phyloP scores from a whole-genome alignment of 53 echinoderm and acorn worm genomes.

The Henricia sp. region DNA sequence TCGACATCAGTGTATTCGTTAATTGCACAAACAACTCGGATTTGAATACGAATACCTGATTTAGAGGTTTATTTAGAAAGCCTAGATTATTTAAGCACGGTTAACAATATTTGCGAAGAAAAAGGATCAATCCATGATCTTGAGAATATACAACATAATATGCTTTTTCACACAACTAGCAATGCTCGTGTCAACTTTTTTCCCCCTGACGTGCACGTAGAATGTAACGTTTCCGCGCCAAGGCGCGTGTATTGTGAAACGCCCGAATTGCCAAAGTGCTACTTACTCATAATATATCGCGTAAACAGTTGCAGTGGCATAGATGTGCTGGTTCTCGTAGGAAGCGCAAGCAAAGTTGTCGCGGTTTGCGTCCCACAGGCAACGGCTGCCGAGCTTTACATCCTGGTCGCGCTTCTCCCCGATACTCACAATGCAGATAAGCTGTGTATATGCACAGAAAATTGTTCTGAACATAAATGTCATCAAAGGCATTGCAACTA shows the following conservation, averaged over 20 bases:
- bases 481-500: too few species aligned
- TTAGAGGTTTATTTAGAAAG: neutral
- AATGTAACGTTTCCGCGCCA: neutral
- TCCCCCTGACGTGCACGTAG: too few species aligned
- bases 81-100: too few species aligned
- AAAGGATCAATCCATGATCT: neutral
- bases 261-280: neutral
- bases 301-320: conserved; percentile 89
- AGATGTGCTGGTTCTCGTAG: conserved; percentile 84
- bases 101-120: too few species aligned
- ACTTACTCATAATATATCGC: conserved; percentile 92
- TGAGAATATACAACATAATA: neutral
- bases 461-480: too few species aligned
- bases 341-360: conserved; percentile 90
- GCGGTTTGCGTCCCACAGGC: conserved; percentile 89
- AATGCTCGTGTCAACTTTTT: too few species aligned
- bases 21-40: too few species aligned
- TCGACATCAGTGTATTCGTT: too few species aligned
- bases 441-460: too few species aligned
- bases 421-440: conserved; percentile 87
- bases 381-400: conserved; percentile 89
- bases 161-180: too few species aligned
- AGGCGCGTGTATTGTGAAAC: neutral
- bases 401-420: conserved; percentile 97
- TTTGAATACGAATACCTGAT: neutral